Evolutionary conservation across 2,888 invertebrate species (phyloP).

Genomic region (Pristionchus japonicus): DNA sequence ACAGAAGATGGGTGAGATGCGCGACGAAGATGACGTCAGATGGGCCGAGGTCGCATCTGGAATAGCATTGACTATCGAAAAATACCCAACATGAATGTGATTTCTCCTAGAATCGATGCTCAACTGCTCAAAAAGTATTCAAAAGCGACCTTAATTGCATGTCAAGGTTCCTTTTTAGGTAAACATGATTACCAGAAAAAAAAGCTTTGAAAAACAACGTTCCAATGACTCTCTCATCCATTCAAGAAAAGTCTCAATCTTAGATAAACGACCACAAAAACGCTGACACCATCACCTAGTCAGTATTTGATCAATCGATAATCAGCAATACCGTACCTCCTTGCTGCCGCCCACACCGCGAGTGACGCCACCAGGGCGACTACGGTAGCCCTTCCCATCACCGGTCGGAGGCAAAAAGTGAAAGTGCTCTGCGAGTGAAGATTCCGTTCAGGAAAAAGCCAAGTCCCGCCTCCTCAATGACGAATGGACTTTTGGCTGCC

Average conservation of each 20-base stretch:
- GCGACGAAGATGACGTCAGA: conserved; percentile 43
- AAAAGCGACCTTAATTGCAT: no score
- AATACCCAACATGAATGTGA: no score
- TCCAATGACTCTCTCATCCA: no score
- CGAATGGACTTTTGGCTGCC: conserved; percentile 23
- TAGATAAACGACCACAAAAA: no score
- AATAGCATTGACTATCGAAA: no score
- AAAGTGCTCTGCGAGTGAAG: neutral
- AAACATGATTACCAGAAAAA: no score
- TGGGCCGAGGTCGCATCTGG: conserved; percentile 40
- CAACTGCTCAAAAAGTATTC: no score
- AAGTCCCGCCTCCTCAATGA: neutral
- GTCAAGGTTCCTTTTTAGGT: no score
- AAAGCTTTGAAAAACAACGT: no score
- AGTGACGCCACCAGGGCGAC: neutral
- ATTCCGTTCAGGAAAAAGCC: neutral
- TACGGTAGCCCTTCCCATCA: neutral
- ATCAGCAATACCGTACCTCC: neutral
- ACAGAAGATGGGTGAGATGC: conserved; percentile 19
- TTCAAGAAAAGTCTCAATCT: no score
- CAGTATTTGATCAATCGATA: neutral
- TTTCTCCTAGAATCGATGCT: no score
- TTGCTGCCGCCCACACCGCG: neutral
- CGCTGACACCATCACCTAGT: no score
- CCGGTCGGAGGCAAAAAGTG: neutral